Evolutionary conservation across 2,113 vertebrate species (phyloP), one percentile per base, ranked within the genome.

Genomic region (Martes martes): DNA sequence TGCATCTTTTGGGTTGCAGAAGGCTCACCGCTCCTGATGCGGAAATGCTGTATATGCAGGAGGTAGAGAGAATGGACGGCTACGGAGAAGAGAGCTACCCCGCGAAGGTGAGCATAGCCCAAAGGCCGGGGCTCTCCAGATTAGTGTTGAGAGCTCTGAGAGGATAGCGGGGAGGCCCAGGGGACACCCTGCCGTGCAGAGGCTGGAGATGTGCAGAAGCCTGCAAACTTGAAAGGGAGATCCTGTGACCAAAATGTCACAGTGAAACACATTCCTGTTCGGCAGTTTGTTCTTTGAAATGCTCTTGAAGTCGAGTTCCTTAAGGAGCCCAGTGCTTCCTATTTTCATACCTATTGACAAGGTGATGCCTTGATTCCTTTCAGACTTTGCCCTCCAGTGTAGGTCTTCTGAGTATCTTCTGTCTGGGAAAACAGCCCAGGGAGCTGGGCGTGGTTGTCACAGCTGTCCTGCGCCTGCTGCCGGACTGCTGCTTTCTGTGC

Each of bases 1-100:
- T 63, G 61, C 61, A 1, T 61, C 55, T 92, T 93, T 98, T 96
- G 88, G 45, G 91, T 98, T 98, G 36, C 95, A 99, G 99, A 98
- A 99, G 99, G 76, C 99, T 99, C 97, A 98, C 99, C 15, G 99
- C 99, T 26, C 99, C 99, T 21, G 99, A 99, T 80, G 99, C 99
- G 0, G 99, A 99, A 98, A 99, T 99, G 99, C 98, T 99, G 42
- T 99, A 99, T 98, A 99, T 99, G 99, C 99, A 99, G 98, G 99
- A 99, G 97, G 99, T 99, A 67, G 99, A 99, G 98, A 99, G 99
- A 96, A 99, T 99, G 99, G 99, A 99, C 9, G 99, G 99, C 65
- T 99, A 99, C 16, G 99, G 99, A 14, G 99, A 99, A 95, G 99
- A 99, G 98, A 99, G 99, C 95, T 99, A 99, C 97, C 99, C 99